Evolutionary conservation across 2,797 vertebrate species (phyloP), one percentile per base, ranked within the genome.

Genomic region (Tenualosa ilisha): DNA sequence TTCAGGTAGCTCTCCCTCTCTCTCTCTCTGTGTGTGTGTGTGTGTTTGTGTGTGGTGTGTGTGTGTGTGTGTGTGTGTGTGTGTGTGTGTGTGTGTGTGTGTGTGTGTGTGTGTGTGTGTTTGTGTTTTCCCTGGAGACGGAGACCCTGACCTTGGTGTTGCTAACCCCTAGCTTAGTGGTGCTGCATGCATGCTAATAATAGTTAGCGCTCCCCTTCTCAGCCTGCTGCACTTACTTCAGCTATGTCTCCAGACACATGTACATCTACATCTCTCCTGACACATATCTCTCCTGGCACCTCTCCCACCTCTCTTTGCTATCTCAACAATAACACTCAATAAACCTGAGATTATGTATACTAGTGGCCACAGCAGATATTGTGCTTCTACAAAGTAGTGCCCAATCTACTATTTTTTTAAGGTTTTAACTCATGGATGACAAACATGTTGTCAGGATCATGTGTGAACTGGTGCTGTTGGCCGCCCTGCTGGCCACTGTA

Each of bases 1-100:
- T n/a, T n/a, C n/a, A n/a, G n/a, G n/a, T n/a, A n/a, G n/a, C n/a
- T 72, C 65, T 22, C 37, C 31, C 65, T 24, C 31, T 40, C 65
- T 5, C 26, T 15, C 26, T 37, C 5, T 17, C 82, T 83, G n/a
- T 17, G 15, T 15, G 15, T 53, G 22, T 75, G 24, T 84, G 61
- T 84, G 83, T 84, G 24, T 53, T 22, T 72, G 83, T 72, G 61
- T 51, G 68, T 75, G 68, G 22, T 75, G 24, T 84, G 61, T 84
- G 83, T 84, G 24, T 53, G 40, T 72, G 83, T 72, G 61, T 51
- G 68, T 75, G 68, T 17, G 15, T 15, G 15, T 53, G 22, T 75
- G 24, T 84, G 61, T 84, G 83, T 84, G 24, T 53, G 40, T 72
- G 83, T 72, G 61, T 51, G 68, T 75, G 68, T 17, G 15, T 15